Evolutionary conservation across 1,140 invertebrate species (phyloP), one percentile per base, ranked within the genome.

Genomic region (Rhagoletis pomonella): DNA sequence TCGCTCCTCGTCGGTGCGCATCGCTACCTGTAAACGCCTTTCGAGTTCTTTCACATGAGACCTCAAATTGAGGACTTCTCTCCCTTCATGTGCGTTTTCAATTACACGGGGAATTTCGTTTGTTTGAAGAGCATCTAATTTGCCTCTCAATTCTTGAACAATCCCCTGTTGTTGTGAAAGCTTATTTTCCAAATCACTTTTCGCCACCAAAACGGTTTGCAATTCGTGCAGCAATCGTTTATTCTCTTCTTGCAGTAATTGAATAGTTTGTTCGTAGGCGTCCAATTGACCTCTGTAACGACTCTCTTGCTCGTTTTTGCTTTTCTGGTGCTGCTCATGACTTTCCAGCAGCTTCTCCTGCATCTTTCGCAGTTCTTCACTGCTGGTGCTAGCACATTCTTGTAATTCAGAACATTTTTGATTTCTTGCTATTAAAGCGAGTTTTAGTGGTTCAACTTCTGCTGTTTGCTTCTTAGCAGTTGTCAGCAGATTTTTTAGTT

Each of bases 41-140:
- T 92, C 91, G 39, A 92, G 86, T 6, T 86, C 50, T 9, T 88
- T 87, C 55, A 92, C 89, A n/a, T 91, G 89, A 44, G 88, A 55
- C 9, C 88, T 84, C 19, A 92, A 47, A 17, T 58, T 47, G 29
- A 81, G 50, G 7, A 88, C 6, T 85, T 88, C 87, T 39, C 42
- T 14, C 7, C 7, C 10, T 14, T 85, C 59, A 19, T 3, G 4
- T 50, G 50, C 17, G 14, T 59, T 58, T 6, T 4, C 58, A 85
- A 9, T 7, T 85, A 62, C 29, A 44, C 14, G 14, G 14, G 39
- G 1, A n/a, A 14, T 58, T 59, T 84, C 17, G 7, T 69, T 77
- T n/a, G 1, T 19, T 77, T 77, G 17, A 19, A 77, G 7, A 2
- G 1, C 4, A 0, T 10, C 29, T 29, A 85, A 60, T 17, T 60